These are phyloP conservation scores for Sinelater perroti DNA, from an alignment of 2,888 invertebrate genomes.

Conservation along the genomic window DNA sequence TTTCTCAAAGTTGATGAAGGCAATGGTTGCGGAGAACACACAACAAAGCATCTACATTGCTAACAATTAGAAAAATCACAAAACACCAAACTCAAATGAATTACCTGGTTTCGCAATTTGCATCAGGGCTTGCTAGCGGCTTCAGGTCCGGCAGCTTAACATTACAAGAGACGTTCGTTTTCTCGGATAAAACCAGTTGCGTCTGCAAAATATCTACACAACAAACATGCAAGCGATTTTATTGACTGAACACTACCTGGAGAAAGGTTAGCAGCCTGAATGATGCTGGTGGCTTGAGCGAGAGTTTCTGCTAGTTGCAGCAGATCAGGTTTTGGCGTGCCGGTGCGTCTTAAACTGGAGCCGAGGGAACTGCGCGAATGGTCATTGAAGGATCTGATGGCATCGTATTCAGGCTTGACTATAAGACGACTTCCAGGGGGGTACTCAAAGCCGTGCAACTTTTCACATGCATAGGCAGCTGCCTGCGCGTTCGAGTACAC, in stretches of 20 bases:
- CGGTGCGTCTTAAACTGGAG: constrained; percentile 2
- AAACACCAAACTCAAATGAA: too few relatives aligned
- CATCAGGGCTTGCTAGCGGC: constrained; percentile 74
- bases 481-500: constrained; percentile 76
- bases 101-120: constrained; percentile 70
- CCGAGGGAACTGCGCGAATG: constrained; percentile 1
- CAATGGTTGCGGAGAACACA: constrained; percentile 73
- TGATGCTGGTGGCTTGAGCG: constrained; percentile 78
- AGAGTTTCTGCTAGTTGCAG: constrained; percentile 77
- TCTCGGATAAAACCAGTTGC: constrained; percentile 12
- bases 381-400: constrained; percentile 16
- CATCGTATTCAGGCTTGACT: constrained; percentile 70
- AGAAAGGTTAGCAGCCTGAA: constrained; percentile 69
- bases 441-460: constrained; percentile 91
- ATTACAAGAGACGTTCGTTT: constrained; percentile 57
- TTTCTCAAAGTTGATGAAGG: constrained; percentile 83
- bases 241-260: constrained; percentile 47
- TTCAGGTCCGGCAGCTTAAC: constrained; percentile 77
- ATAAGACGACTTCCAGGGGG: constrained; percentile 86
- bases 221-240: constrained; percentile 44
- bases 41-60: constrained; percentile 71
- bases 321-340: constrained; percentile 60
- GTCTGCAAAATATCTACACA: constrained; percentile 28
- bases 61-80: too few relatives aligned
- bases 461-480: constrained; percentile 82